Evolutionary conservation across 2,888 invertebrate species (phyloP).

Genomic region (Drosophila algonquin): DNA sequence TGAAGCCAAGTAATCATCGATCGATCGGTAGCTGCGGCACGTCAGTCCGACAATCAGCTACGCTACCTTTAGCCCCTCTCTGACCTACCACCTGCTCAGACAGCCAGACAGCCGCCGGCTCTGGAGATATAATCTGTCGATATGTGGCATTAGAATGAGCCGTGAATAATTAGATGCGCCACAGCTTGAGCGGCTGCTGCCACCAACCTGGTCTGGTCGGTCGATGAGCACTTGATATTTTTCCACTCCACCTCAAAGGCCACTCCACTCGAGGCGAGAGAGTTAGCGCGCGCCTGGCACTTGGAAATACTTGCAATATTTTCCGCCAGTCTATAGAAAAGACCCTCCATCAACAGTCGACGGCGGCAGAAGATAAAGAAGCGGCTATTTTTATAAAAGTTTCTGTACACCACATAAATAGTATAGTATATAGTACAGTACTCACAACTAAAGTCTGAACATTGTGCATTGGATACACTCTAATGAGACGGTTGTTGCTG

Average conservation of each 20-base stretch:
- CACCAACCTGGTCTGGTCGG: slow-evolving; percentile 54
- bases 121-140: slow-evolving; percentile 37
- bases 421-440: too few species aligned
- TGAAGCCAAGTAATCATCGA: slow-evolving; percentile 22
- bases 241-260: slow-evolving; percentile 36
- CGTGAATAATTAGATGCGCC: slow-evolving; percentile 49
- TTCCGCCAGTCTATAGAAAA: slow-evolving; percentile 22
- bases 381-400: too few species aligned
- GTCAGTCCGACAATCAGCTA: slow-evolving; percentile 48
- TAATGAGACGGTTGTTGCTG: background rate
- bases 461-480: background rate
- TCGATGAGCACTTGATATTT: slow-evolving; percentile 49
- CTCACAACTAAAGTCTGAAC: background rate
- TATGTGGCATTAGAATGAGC: slow-evolving; percentile 40
- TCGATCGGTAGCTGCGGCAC: slow-evolving; percentile 53
- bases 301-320: slow-evolving; percentile 13
- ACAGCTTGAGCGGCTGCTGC: slow-evolving; percentile 28
- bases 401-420: too few species aligned
- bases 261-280: slow-evolving; percentile 58
- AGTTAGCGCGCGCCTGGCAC: slow-evolving; percentile 24
- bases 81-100: background rate
- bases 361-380: slow-evolving; percentile 3
- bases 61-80: slow-evolving; percentile 6
- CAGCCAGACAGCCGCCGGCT: slow-evolving; percentile 20
- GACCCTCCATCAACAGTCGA: background rate